phyloP scores from a whole-genome alignment of 2,888 invertebrate genomes.

The Dasysyrphus tricinctus region DNA sequence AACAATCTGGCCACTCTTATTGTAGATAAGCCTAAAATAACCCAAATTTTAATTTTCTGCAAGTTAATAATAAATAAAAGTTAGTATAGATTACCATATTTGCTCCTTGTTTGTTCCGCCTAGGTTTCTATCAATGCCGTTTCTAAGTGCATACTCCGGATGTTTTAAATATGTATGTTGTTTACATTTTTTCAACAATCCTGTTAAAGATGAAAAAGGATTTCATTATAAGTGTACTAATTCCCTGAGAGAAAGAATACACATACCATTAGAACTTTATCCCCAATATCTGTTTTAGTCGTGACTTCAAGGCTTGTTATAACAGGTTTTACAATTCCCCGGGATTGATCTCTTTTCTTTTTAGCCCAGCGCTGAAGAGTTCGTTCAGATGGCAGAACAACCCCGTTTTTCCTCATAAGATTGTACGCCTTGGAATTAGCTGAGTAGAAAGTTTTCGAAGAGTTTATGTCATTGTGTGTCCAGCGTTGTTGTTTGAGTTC shows the following conservation, averaged over 20 bases:
- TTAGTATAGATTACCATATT: no score
- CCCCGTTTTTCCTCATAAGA: background rate
- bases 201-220: background rate
- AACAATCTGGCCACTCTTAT: no score
- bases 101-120: no score
- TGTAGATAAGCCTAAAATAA: no score
- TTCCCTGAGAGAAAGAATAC: background rate
- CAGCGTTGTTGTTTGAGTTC: background rate
- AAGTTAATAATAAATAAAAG: no score
- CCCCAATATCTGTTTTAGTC: background rate
- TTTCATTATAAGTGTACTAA: background rate
- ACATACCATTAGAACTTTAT: background rate
- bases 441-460: background rate
- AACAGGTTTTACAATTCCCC: background rate
- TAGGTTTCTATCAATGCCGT: no score
- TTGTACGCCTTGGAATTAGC: background rate
- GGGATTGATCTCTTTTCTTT: background rate
- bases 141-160: no score
- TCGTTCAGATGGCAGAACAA: background rate
- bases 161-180: no score
- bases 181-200: background rate
- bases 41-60: no score
- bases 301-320: background rate
- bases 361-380: background rate
- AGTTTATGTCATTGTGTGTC: background rate